These are phyloP conservation scores for Avahi laniger DNA, from an alignment of 2,797 vertebrate genomes.

Conservation along the genomic window DNA sequence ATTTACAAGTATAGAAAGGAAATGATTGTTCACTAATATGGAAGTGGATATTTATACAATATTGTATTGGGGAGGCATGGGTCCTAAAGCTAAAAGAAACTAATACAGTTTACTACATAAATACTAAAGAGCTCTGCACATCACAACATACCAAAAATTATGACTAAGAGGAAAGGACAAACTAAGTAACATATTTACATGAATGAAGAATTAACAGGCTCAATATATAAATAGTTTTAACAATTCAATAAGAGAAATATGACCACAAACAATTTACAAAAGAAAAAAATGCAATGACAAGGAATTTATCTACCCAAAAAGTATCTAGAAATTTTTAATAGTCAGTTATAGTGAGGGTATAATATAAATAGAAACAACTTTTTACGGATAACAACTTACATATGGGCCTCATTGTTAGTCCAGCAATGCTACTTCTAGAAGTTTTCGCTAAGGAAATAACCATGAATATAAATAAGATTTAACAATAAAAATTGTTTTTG, in stretches of 20 bases:
- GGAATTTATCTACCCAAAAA: neutral
- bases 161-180: neutral
- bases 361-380: neutral
- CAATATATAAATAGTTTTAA: neutral
- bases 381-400: neutral
- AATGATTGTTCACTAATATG: neutral
- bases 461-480: neutral
- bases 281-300: neutral
- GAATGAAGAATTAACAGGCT: neutral
- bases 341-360: neutral
- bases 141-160: neutral
- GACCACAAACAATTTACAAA: neutral
- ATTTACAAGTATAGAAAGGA: neutral
- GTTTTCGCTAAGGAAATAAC: neutral
- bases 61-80: neutral
- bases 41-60: neutral
- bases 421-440: neutral
- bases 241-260: slow-evolving; percentile 10
- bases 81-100: neutral
- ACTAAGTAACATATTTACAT: neutral
- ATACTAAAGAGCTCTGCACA: neutral
- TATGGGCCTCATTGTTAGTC: neutral
- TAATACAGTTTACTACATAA: neutral
- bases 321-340: neutral
- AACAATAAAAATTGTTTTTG: neutral